Base-by-base conservation (phyloP, 2,888 invertebrate species). In the Zygothrica quintamaculata region DNA sequence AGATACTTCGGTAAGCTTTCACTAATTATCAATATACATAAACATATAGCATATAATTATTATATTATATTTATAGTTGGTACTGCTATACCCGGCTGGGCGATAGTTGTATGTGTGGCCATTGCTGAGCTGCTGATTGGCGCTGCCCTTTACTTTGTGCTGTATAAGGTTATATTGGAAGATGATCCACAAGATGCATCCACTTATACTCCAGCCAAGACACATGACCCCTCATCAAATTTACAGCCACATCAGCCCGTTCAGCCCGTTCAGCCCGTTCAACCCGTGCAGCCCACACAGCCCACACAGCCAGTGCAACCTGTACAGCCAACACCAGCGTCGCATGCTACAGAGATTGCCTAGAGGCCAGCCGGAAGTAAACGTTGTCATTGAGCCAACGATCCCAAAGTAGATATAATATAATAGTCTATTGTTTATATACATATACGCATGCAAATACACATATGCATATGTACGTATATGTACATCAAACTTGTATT, bases 1-100 rank as follows among this genome's bases (percentile, higher is more conserved):
- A 93, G 93, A 61, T 96, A 96, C 89, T 95, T 95, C 88, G 93
- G 96, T 96, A 92, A 95, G 96, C n/a, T n/a, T n/a, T n/a, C n/a
- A n/a, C n/a, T n/a, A n/a, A n/a, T n/a, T n/a, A n/a, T n/a, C n/a
- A n/a, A n/a, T n/a, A n/a, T n/a, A n/a, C n/a, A n/a, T n/a, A n/a
- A n/a, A n/a, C n/a, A n/a, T n/a, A n/a, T n/a, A n/a, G n/a, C n/a
- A n/a, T n/a, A n/a, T n/a, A n/a, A n/a, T n/a, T n/a, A n/a, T n/a
- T n/a, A n/a, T n/a, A 13, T 16, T 36, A 0, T 31, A 16, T 48
- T 84, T 47, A 0, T 71, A 96, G 95, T 91, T 90, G 94, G 94
- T 46, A 93, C 93, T 51, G 93, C 94, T 7, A 93, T 96, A 74
- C 96, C 96, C 65, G 95, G 95, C 0, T 96, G 96, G 96, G 94